phyloP scores from a whole-genome alignment of 2,888 invertebrate species.

The Ernsta delagoae region DNA sequence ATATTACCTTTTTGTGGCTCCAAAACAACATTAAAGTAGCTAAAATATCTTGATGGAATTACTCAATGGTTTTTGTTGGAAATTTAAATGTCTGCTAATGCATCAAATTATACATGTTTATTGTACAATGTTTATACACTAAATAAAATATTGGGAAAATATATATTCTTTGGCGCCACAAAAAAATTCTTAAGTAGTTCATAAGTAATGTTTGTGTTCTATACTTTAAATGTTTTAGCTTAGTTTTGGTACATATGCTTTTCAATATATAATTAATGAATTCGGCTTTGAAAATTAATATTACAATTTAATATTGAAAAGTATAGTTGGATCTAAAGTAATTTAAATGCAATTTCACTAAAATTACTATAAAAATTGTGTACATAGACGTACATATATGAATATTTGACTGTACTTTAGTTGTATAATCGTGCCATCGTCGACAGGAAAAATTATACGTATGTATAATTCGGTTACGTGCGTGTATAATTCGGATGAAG shows the following conservation, averaged over 20 bases:
- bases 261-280: constrained; percentile 12
- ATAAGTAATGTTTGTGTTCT: constrained; percentile 27
- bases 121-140: background rate
- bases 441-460: constrained; percentile 18
- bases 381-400: constrained; percentile 4
- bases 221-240: constrained; percentile 22
- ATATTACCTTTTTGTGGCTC: constrained; percentile 1
- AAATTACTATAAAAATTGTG: too few species aligned
- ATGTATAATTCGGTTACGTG: constrained; percentile 20
- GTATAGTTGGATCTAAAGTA: constrained; percentile 37
- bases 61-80: constrained; percentile 14
- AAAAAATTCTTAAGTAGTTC: constrained; percentile 3
- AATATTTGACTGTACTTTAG: constrained; percentile 38
- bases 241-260: constrained; percentile 21
- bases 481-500: too few species aligned
- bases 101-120: background rate
- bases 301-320: background rate
- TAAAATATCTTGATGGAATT: background rate
- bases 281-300: background rate
- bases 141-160: background rate
- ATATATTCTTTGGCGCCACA: constrained; percentile 28
- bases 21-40: background rate
- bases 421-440: constrained; percentile 40
- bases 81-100: background rate
- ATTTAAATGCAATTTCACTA: background rate